These are phyloP conservation scores for Gortyna flavago DNA, from an alignment of 2,888 invertebrate genomes.

Conservation along the genomic window DNA sequence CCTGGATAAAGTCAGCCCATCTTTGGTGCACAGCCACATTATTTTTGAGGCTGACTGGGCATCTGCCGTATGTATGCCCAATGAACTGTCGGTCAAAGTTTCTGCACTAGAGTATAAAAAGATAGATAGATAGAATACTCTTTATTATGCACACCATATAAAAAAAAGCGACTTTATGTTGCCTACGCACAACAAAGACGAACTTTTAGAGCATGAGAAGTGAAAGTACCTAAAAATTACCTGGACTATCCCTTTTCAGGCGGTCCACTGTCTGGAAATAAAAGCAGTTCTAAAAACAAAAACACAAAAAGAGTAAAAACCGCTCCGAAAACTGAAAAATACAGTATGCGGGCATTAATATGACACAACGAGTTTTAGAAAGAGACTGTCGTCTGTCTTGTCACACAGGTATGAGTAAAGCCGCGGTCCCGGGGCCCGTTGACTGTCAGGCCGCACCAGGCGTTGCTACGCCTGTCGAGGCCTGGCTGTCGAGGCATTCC, in stretches of 20 bases:
- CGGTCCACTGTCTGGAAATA: conserved; percentile 28
- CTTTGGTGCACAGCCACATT: too few species aligned
- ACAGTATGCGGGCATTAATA: not conserved
- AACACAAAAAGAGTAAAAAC: not conserved
- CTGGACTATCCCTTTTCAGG: conserved; percentile 64
- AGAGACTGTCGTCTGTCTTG: not conserved
- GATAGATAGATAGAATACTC: too few species aligned
- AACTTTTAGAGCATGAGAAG: not conserved
- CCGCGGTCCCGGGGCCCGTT: too few species aligned
- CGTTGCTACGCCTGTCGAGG: too few species aligned
- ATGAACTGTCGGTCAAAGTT: not conserved
- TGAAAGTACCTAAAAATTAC: conserved; percentile 59
- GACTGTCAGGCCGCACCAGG: too few species aligned
- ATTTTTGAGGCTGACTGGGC: not conserved
- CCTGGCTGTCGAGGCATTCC: too few species aligned
- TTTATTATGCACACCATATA: too few species aligned
- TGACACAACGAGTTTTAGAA: not conserved
- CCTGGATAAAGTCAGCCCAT: not conserved
- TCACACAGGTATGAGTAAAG: not conserved
- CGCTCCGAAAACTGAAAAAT: not conserved
- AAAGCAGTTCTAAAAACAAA: conserved; percentile 48
- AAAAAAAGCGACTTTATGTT: too few species aligned
- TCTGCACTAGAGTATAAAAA: too few species aligned
- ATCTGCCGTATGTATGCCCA: not conserved
- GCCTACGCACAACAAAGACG: too few species aligned